Percentiles rank a stretch among this genome's conserved stretches.
Conservation (phyloP, 2,113 vertebrate species). For the Nycticryphes semicollaris region DNA sequence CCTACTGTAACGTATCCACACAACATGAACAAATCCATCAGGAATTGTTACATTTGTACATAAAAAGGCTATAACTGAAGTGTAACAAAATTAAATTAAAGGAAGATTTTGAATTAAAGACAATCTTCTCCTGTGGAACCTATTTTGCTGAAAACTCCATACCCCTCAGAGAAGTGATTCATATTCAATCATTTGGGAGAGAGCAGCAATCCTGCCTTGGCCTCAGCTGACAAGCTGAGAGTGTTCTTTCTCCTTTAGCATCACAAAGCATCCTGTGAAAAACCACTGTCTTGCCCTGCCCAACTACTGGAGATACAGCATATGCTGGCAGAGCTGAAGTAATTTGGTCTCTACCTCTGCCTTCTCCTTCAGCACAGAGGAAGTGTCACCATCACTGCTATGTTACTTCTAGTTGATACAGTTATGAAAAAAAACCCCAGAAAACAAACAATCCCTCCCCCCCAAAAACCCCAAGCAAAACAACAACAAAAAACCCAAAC, state of each 20-base stretch:
- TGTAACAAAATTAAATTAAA: background rate
- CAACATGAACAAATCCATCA: background rate
- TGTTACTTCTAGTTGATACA: background rate
- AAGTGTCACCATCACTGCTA: background rate
- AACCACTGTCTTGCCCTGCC: background rate
- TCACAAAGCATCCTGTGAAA: background rate
- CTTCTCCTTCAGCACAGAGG: background rate
- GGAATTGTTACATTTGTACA: background rate
- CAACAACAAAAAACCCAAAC: too few species aligned
- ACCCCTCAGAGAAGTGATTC: background rate
- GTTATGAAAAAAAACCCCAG: background rate
- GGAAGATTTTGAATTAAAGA: background rate
- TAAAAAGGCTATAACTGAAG: background rate
- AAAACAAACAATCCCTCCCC: background rate
- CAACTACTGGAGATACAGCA: background rate
- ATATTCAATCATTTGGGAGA: background rate
- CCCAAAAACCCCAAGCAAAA: background rate
- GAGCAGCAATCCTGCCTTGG: slow-evolving; percentile 19
- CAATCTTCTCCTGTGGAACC: background rate
- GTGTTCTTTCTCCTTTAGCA: background rate
- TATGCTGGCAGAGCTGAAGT: background rate
- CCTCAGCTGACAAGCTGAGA: background rate
- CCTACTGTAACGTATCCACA: background rate
- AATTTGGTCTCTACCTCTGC: background rate
- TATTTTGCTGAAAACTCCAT: background rate